Percentiles rank a stretch among this genome's conserved stretches.
phyloP scores from a whole-genome alignment of 2,888 invertebrate genomes.

The Plagodis dolabraria region DNA sequence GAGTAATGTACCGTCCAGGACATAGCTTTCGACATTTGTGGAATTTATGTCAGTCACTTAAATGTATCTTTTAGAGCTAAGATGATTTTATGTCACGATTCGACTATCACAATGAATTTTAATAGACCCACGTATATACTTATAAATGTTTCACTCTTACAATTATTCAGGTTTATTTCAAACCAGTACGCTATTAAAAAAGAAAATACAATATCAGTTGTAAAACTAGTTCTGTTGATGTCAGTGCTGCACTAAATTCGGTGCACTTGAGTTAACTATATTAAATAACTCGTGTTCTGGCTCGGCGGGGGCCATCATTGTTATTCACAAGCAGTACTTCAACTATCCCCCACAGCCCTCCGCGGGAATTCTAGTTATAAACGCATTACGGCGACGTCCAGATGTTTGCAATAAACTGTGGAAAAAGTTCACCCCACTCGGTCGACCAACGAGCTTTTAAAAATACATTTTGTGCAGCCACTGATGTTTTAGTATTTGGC shows the following conservation, averaged over 20 bases:
- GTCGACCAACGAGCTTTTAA: constrained; percentile 25
- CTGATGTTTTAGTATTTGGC: constrained; percentile 15
- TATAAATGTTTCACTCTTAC: too few relatives aligned
- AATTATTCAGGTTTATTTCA: too few relatives aligned
- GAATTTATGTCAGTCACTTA: too few relatives aligned
- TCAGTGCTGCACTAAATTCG: constrained; percentile 21
- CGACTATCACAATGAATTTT: too few relatives aligned
- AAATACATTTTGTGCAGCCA: constrained; percentile 22
- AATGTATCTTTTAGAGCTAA: too few relatives aligned
- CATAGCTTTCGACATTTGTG: neutral
- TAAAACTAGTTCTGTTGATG: too few relatives aligned
- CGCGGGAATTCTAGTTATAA: constrained; percentile 38
- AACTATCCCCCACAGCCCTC: constrained; percentile 16
- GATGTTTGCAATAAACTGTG: constrained; percentile 37
- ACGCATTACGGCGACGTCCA: constrained; percentile 42
- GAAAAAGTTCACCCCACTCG: constrained; percentile 23
- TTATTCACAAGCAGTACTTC: constrained; percentile 28
- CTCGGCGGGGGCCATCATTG: constrained; percentile 22
- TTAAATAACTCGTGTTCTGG: constrained; percentile 26
- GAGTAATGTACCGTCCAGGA: neutral
- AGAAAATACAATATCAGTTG: too few relatives aligned
- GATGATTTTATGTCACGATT: too few relatives aligned
- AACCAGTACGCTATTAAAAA: too few relatives aligned
- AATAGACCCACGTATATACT: too few relatives aligned
- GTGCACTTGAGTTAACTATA: constrained; percentile 27